These are phyloP conservation scores for Erythrocercus mccallii DNA, from an alignment of 2,113 vertebrate species.

Conservation along the genomic window DNA sequence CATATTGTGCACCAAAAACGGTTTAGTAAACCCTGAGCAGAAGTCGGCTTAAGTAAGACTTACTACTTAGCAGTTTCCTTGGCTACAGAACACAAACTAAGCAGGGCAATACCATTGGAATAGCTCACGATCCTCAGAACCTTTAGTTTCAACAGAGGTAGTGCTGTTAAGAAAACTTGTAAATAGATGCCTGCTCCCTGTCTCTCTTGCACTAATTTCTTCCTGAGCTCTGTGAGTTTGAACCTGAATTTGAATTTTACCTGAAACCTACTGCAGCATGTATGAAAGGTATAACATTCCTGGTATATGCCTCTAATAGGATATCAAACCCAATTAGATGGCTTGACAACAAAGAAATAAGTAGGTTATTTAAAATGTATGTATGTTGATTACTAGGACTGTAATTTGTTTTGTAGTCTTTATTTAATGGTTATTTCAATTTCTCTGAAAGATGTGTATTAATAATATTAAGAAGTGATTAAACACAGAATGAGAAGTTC, in stretches of 20 bases:
- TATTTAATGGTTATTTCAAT: background rate
- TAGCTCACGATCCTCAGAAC: background rate
- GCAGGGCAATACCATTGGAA: background rate
- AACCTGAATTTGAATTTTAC: background rate
- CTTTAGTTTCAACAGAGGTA: background rate
- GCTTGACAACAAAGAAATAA: background rate
- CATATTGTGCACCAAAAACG: background rate
- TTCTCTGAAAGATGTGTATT: background rate
- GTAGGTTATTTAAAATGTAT: background rate
- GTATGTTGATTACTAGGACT: background rate
- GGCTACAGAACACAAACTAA: background rate
- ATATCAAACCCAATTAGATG: background rate
- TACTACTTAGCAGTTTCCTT: background rate
- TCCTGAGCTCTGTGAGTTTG: background rate
- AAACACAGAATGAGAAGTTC: background rate
- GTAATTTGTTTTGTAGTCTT: background rate
- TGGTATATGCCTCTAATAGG: background rate
- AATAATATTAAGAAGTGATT: background rate
- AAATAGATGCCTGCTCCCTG: background rate
- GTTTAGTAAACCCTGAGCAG: background rate
- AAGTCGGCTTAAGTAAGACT: background rate
- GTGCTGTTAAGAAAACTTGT: background rate
- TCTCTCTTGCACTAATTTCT: accelerated
- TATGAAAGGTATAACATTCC: background rate
- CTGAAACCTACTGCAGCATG: background rate